phyloP scores from a whole-genome alignment of 2,888 invertebrate genomes.

The Cantharis rufa region DNA sequence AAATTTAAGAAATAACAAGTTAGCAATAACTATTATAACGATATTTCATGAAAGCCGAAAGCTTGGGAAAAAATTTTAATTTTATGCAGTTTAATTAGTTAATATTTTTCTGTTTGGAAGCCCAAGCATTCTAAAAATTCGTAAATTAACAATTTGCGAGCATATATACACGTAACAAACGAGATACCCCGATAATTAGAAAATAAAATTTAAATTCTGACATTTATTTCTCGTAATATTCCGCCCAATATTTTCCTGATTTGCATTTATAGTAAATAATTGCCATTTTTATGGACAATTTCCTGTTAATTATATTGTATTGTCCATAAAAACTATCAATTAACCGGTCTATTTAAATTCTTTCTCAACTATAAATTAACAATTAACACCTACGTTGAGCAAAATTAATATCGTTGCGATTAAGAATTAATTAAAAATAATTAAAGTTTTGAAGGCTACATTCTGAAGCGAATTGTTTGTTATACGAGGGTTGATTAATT shows the following conservation, averaged over 20 bases:
- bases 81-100: too few relatives aligned
- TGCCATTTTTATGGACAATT: neutral
- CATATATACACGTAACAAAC: neutral
- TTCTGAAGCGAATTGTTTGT: neutral
- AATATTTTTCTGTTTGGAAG: too few relatives aligned
- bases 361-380: neutral
- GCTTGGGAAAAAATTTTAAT: neutral
- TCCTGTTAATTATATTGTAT: neutral
- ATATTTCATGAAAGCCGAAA: too few relatives aligned
- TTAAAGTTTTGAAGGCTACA: neutral
- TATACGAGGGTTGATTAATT: conserved; percentile 48
- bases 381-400: neutral
- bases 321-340: neutral
- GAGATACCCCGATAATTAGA: neutral
- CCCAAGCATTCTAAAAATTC: too few relatives aligned
- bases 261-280: neutral
- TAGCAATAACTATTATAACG: too few relatives aligned
- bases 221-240: neutral
- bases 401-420: conserved; percentile 2
- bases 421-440: neutral
- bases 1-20: too few relatives aligned
- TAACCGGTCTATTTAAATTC: neutral
- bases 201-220: neutral
- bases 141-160: neutral
- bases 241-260: neutral